phyloP scores from a whole-genome alignment of 2,113 vertebrate genomes.

The Riparia riparia region DNA sequence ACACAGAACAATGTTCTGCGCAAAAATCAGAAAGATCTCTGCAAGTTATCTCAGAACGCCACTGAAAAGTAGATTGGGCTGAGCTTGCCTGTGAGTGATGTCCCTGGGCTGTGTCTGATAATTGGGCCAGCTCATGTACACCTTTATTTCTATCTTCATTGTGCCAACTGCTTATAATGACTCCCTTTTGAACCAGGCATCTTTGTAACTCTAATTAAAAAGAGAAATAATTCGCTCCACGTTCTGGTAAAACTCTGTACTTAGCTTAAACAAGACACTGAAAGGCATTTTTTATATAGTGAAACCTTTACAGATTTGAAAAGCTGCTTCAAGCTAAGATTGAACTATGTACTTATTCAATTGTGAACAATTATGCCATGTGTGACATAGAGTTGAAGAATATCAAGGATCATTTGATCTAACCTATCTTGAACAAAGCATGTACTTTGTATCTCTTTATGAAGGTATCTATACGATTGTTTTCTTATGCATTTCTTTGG shows the following conservation, averaged over 20 bases:
- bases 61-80: background rate
- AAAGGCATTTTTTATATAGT: background rate
- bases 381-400: background rate
- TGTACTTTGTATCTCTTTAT: background rate
- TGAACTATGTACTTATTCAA: background rate
- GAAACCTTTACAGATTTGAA: background rate
- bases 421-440: background rate
- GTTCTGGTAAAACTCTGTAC: background rate
- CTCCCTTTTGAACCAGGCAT: background rate
- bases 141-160: background rate
- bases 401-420: background rate
- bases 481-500: background rate
- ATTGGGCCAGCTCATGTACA: accelerated
- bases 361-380: background rate
- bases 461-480: background rate
- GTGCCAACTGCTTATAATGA: accelerated
- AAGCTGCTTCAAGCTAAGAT: background rate
- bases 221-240: background rate
- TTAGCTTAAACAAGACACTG: background rate
- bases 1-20: no score
- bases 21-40: accelerated
- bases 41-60: background rate
- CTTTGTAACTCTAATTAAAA: background rate
- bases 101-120: background rate
- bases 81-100: background rate